Evolutionary conservation across 92 coral and sea anemone genomes (phyloP), one percentile per base, ranked within the genome.

Genomic region (Blastomussa wellsi): DNA sequence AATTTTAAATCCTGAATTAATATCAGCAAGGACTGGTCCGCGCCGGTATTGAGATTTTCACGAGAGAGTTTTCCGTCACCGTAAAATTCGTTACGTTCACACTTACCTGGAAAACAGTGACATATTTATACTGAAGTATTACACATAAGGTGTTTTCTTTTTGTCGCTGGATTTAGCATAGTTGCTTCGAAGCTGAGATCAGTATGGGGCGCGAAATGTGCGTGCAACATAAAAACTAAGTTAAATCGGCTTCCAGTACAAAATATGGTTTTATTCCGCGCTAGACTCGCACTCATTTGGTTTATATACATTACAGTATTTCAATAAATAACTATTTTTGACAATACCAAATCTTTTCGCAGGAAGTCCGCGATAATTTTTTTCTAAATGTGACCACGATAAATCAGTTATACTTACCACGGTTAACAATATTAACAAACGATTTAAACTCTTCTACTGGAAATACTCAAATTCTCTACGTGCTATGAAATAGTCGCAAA

Each of bases 401-500:
- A 13, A 69, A 15, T 28, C 32, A 67, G 1, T n/a, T n/a, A n/a
- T n/a, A n/a, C n/a, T n/a, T n/a, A n/a, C n/a, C n/a, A n/a, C n/a
- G 2, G 38, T 32, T 4, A 29, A 13, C 72, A 67, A 36, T 26
- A 33, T 39, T 15, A 70, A 33, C 42, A 32, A 35, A 20, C 49
- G 77, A n/a, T 38, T 10, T 29, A n/a, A 24, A 39, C 29, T 22
- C 33, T n/a, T 5, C 2, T 14, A 9, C 31, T 60, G 22, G 5
- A 37, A 9, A 19, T 72, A n/a, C 66, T n/a, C 32, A 62, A 62
- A 62, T 62, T 16, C 7, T 26, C 68, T 28, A n/a, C 64, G 59
- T 2, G 80, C 64, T 76, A 76, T 53, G 80, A 76, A 48, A 82
- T 44, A 7, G 73, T 26, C 2, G 81, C 9, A 31, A 83, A 28